These are phyloP conservation scores for Asarcornis scutulata DNA, from an alignment of 2,113 vertebrate genomes.

Conservation along the genomic window DNA sequence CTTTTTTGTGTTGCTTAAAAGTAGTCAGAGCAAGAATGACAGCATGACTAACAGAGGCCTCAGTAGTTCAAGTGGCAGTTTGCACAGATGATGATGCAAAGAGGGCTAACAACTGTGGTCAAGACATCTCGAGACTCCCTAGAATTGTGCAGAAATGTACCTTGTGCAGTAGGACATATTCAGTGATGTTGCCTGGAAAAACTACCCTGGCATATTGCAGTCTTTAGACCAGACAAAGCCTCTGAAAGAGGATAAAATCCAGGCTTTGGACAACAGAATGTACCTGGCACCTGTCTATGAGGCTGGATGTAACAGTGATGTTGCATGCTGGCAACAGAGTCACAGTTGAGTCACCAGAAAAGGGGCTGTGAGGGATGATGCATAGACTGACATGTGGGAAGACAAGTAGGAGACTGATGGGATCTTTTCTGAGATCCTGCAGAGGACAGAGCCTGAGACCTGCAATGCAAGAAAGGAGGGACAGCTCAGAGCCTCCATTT, in stretches of 20 bases:
- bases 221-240: background rate
- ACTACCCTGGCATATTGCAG: background rate
- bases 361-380: background rate
- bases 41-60: background rate
- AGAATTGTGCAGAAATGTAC: background rate
- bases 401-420: background rate
- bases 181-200: background rate
- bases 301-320: background rate
- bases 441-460: background rate
- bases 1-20: constrained; percentile 14
- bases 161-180: background rate
- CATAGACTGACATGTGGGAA: background rate
- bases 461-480: background rate
- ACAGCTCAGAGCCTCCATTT: background rate
- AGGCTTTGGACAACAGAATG: background rate
- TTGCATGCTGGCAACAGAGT: background rate
- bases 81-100: background rate
- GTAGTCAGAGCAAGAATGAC: background rate
- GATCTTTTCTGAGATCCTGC: background rate
- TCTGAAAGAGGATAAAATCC: background rate
- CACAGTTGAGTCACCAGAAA: background rate
- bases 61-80: background rate
- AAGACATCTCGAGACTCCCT: background rate
- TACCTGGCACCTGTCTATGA: background rate
- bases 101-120: background rate